Evolutionary conservation across 2,888 invertebrate species (phyloP).

Genomic region (Rhorus exstirpatorius): DNA sequence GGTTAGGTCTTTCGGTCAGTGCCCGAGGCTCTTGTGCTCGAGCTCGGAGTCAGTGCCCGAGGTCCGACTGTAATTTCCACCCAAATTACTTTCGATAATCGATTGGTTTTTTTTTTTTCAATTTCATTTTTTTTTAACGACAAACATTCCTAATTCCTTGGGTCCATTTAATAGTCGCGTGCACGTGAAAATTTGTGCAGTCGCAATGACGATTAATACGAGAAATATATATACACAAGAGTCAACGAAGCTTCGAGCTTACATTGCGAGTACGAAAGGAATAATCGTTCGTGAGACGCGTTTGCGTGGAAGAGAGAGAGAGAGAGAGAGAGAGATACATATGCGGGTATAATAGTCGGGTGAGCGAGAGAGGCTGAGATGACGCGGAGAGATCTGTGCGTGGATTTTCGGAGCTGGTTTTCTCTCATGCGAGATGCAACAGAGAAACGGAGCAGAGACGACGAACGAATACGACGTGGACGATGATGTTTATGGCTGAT

Average conservation of each 20-base stretch:
- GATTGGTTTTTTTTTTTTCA: neutral
- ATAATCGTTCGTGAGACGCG: constrained; percentile 14
- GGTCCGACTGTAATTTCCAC: too few species aligned
- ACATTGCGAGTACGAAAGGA: constrained; percentile 11
- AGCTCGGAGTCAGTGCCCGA: too few species aligned
- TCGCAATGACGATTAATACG: too few species aligned
- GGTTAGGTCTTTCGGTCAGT: too few species aligned
- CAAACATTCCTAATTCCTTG: neutral
- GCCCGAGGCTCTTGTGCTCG: too few species aligned
- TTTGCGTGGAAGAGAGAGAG: constrained; percentile 11
- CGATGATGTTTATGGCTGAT: constrained; percentile 67
- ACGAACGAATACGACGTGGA: constrained; percentile 52
- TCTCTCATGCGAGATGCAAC: constrained; percentile 52
- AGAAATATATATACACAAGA: constrained; percentile 6
- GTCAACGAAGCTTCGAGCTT: neutral
- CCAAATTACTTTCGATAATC: too few species aligned
- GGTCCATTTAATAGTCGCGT: too few species aligned
- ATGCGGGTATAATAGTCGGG: neutral
- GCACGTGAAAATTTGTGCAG: neutral
- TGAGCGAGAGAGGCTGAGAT: constrained; percentile 12
- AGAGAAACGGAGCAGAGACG: constrained; percentile 22
- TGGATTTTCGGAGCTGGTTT: constrained; percentile 34
- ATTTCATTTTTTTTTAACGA: neutral
- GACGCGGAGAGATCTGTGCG: constrained; percentile 21
- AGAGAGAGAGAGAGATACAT: neutral